A percentile compares a stretch with the other conserved stretches of the same genome.
These are phyloP conservation scores for Apostichopus parvimensis DNA, from an alignment of 35 echinoderm and acorn worm genomes.

Conservation along the genomic window DNA sequence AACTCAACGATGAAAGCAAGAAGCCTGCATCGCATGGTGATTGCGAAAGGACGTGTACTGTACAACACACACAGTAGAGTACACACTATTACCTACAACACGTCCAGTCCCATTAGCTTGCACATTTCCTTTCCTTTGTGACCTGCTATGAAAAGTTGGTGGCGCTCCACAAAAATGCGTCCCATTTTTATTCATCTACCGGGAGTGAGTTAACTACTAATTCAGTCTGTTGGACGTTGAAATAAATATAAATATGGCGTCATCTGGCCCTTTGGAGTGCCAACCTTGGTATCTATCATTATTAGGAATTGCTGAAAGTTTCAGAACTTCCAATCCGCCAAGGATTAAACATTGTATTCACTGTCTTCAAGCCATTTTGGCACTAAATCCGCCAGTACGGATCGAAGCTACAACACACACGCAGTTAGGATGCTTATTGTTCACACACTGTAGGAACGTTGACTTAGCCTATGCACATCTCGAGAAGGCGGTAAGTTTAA, in stretches of 20 bases:
- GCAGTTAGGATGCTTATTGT: constrained; percentile 99
- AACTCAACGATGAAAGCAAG: no score
- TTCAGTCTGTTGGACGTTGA: constrained; percentile 34
- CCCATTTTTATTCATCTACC: not conserved
- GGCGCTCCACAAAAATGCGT: constrained; percentile 51
- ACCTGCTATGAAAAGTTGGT: not conserved
- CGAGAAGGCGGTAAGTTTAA: constrained; percentile 97
- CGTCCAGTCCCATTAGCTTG: not conserved
- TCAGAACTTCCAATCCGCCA: constrained; percentile 99
- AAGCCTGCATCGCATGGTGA: no score
- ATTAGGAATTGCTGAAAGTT: constrained; percentile 92
- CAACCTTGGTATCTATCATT: constrained; percentile 96
- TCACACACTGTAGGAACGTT: constrained; percentile 99
- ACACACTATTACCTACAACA: not conserved
- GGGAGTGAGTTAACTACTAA: constrained; percentile 54
- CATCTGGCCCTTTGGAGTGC: constrained; percentile 73
- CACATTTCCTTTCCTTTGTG: constrained; percentile 25
- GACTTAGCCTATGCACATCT: constrained; percentile 96
- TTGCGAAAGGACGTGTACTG: no score
- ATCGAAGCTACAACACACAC: constrained; percentile 97
- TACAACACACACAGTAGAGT: no score
- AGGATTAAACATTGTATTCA: constrained; percentile 99
- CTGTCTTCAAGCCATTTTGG: constrained; percentile 97
- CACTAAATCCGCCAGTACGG: constrained; percentile 79
- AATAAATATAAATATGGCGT: constrained; percentile 90